Percentiles rank a stretch among this genome's conserved stretches.
These are phyloP conservation scores for Acronicta aceris DNA, from an alignment of 2,888 invertebrate species.

Conservation along the genomic window DNA sequence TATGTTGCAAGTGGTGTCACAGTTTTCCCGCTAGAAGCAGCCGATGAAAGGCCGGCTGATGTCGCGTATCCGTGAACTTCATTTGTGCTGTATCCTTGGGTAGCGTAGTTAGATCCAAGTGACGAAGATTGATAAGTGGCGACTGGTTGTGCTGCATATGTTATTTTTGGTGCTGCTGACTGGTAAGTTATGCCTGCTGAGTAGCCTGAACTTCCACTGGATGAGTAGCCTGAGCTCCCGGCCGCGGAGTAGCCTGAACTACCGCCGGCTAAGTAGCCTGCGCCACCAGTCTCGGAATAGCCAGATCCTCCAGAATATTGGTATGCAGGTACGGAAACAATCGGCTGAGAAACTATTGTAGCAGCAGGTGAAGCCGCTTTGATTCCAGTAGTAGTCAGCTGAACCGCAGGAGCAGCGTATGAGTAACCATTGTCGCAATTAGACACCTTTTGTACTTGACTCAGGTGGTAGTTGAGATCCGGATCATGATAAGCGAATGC, in stretches of 20 bases:
- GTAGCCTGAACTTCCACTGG: conserved; percentile 48
- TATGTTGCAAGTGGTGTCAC: conserved; percentile 82
- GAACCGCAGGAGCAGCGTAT: conserved; percentile 87
- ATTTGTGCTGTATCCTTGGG: conserved; percentile 64
- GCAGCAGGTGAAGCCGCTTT: conserved; percentile 63
- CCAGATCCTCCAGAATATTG: conserved; percentile 44
- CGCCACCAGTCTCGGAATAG: background rate
- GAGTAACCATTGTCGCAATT: conserved; percentile 85
- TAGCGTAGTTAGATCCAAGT: conserved; percentile 58
- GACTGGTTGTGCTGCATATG: conserved; percentile 74
- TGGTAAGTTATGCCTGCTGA: conserved; percentile 66
- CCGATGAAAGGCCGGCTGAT: conserved; percentile 85
- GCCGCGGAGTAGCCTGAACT: background rate
- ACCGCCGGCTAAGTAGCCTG: background rate
- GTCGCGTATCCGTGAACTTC: conserved; percentile 89
- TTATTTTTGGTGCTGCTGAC: conserved; percentile 69
- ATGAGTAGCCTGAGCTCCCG: conserved; percentile 39
- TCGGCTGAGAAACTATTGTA: conserved; percentile 52
- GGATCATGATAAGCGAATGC: conserved; percentile 83
- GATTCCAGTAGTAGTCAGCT: conserved; percentile 80
- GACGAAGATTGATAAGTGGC: conserved; percentile 64
- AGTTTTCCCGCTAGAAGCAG: conserved; percentile 69
- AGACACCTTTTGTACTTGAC: conserved; percentile 76
- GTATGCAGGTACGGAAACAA: conserved; percentile 53
- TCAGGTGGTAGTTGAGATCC: conserved; percentile 84